Percentiles rank a stretch among this genome's conserved stretches.
phyloP scores from a whole-genome alignment of 2,113 vertebrate species.

The Oryzias celebensis region DNA sequence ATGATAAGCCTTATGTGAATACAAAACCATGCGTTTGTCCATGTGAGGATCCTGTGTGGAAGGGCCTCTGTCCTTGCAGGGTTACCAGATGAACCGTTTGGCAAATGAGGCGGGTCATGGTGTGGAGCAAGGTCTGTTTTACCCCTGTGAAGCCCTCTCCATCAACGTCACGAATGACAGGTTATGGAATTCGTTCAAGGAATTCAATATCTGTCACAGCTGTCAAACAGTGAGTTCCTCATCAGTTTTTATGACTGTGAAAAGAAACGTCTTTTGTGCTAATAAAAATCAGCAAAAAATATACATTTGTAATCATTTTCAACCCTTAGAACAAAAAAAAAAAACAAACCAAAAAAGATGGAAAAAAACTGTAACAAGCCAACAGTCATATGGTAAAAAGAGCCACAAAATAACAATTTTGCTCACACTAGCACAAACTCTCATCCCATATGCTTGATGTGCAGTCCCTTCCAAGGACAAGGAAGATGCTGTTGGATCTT shows the following conservation, averaged over 20 bases:
- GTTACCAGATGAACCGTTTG: constrained; percentile 22
- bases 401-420: constrained; percentile 5
- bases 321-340: neutral
- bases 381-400: constrained; percentile 1
- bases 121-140: constrained; percentile 1
- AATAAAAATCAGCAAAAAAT: constrained; percentile 37
- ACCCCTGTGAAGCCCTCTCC: constrained; percentile 11
- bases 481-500: constrained; percentile 45
- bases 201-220: constrained; percentile 35
- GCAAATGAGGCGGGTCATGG: constrained; percentile 10
- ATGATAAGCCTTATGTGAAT: constrained; percentile 44
- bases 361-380: neutral
- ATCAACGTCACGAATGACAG: constrained; percentile 15
- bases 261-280: constrained; percentile 25
- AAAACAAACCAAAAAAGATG: too few relatives aligned
- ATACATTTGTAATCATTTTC: constrained; percentile 13
- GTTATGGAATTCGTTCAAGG: constrained; percentile 12
- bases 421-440: constrained; percentile 13
- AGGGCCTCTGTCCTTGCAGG: neutral
- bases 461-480: constrained; percentile 48
- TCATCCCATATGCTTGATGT: constrained; percentile 35
- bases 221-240: constrained; percentile 32
- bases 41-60: constrained; percentile 12
- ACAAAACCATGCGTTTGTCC: constrained; percentile 16
- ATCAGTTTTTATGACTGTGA: constrained; percentile 22